Evolutionary conservation across 2,797 vertebrate species (phyloP).

Genomic region (Semotilus atromaculatus): DNA sequence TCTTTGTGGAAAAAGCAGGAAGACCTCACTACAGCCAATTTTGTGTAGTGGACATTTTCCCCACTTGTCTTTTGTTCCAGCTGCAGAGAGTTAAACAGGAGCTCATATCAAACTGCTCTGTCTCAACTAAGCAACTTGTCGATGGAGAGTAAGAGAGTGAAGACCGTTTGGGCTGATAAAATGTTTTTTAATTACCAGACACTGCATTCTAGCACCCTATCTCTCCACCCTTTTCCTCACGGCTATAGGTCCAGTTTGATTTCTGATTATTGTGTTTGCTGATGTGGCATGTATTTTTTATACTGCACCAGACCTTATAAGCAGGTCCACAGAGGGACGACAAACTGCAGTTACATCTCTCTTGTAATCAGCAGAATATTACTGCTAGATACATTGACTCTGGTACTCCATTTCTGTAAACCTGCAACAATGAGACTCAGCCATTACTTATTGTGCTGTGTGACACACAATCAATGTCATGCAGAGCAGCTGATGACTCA

Average conservation of each 20-base stretch:
- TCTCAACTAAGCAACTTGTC: slow-evolving; percentile 82
- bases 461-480: slow-evolving; percentile 88
- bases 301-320: slow-evolving; percentile 73
- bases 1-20: slow-evolving; percentile 53
- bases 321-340: slow-evolving; percentile 86
- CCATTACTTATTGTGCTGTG: slow-evolving; percentile 92
- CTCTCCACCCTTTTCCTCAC: slow-evolving; percentile 70
- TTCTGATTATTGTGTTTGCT: slow-evolving; percentile 95
- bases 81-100: slow-evolving; percentile 84
- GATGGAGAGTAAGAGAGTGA: slow-evolving; percentile 79
- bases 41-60: slow-evolving; percentile 58
- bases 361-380: slow-evolving; percentile 80
- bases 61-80: slow-evolving; percentile 66
- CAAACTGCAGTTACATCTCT: slow-evolving; percentile 93
- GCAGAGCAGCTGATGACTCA: slow-evolving; percentile 42
- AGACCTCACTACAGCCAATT: slow-evolving; percentile 22
- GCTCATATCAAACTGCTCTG: slow-evolving; percentile 86
- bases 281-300: slow-evolving; percentile 85
- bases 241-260: slow-evolving; percentile 88
- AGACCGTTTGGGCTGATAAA: slow-evolving; percentile 84
- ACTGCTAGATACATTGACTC: slow-evolving; percentile 89
- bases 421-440: slow-evolving; percentile 90
- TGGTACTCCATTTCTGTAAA: slow-evolving; percentile 76
- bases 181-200: slow-evolving; percentile 95
- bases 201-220: slow-evolving; percentile 81